These are phyloP conservation scores for Myocastor coypus DNA, from an alignment of 2,113 vertebrate genomes.

Conservation along the genomic window DNA sequence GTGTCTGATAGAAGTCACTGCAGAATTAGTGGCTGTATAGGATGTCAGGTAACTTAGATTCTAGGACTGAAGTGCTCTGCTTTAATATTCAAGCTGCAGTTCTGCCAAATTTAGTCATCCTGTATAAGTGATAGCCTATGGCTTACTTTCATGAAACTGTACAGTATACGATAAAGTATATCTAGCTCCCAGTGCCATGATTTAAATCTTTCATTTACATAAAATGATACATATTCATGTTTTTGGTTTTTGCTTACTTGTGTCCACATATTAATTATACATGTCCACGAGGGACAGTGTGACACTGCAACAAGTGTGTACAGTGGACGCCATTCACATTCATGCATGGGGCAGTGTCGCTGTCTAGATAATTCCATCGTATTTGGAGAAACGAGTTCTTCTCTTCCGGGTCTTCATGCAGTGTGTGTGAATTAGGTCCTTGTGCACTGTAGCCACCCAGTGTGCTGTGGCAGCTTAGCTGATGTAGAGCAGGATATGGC, in stretches of 20 bases:
- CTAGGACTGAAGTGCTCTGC: not conserved
- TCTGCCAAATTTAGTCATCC: not conserved
- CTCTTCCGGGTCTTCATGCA: not conserved
- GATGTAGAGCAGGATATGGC: not conserved
- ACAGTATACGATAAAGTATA: not conserved
- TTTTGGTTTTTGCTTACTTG: not conserved
- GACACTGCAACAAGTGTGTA: not conserved
- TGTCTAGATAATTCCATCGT: not conserved
- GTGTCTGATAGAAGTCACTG: not conserved
- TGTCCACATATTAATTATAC: not conserved
- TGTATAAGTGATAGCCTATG: not conserved
- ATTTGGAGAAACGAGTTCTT: not conserved
- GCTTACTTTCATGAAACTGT: not conserved
- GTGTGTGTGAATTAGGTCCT: not conserved
- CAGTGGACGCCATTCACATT: not conserved
- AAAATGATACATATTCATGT: not conserved
- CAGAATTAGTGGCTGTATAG: not conserved
- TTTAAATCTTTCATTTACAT: not conserved
- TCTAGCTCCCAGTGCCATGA: not conserved
- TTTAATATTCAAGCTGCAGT: not conserved
- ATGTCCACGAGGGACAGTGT: not conserved
- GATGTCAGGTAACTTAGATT: not conserved
- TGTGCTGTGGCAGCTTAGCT: not conserved
- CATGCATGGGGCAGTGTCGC: no score
- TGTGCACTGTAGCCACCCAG: no score